phyloP scores from a whole-genome alignment of 92 coral and sea anemone species.

The Phymanthus crucifer region DNA sequence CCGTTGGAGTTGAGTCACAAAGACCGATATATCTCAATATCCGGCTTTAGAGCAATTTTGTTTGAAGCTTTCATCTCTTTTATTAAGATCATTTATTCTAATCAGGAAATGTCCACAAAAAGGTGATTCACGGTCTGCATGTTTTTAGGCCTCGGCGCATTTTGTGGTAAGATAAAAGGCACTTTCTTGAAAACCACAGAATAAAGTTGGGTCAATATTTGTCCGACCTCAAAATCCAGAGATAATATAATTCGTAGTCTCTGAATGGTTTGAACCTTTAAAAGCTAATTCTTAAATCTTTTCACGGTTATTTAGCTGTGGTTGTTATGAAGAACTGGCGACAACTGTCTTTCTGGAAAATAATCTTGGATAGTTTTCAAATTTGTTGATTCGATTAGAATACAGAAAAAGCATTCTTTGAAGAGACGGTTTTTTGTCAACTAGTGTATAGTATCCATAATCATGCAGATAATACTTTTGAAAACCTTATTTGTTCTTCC shows the following conservation, averaged over 20 bases:
- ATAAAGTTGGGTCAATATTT: no score
- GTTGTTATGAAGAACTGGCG: no score
- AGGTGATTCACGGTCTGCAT: not conserved
- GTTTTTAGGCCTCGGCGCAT: not conserved
- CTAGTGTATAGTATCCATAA: not conserved
- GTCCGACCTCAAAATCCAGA: not conserved
- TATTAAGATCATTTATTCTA: not conserved
- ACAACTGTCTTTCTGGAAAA: no score
- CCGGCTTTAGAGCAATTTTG: not conserved
- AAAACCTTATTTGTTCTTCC: not conserved
- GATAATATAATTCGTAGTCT: no score
- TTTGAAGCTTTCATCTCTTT: not conserved
- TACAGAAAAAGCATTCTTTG: not conserved
- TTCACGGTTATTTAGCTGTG: no score
- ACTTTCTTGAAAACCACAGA: no score
- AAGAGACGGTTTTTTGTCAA: not conserved
- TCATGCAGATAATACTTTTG: not conserved
- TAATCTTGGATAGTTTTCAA: no score
- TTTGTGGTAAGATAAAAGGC: not conserved
- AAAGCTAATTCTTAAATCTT: no score
- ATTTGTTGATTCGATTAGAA: no score
- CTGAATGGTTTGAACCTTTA: no score
- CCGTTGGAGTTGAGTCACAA: not conserved
- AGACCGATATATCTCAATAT: not conserved
- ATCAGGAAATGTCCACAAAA: slow-evolving; percentile 9